Evolutionary conservation across 1,140 invertebrate genomes (phyloP), one percentile per base, ranked within the genome.

Genomic region (Nomia melanderi): DNA sequence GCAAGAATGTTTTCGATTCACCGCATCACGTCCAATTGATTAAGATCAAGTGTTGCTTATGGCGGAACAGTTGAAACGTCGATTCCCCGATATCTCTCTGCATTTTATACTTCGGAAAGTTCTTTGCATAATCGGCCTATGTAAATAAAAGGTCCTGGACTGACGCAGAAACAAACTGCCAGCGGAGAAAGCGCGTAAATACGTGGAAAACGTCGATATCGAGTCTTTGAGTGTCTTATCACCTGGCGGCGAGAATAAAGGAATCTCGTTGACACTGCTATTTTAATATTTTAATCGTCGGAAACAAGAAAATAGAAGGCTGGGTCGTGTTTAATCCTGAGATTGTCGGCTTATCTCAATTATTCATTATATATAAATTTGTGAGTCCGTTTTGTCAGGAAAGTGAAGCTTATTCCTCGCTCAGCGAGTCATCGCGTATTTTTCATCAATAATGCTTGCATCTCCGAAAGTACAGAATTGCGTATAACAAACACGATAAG

Each of bases 101-200:
- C 23, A 5, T 44, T 50, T 47, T n/a, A 33, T 44, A 29, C 4
- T 33, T 47, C 59, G 41, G 73, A 76, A 76, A 76, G 73, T 69
- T 60, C 39, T 67, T 75, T 69, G 65, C 73, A 69, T 59, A 47
- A 59, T 36, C 20, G 31, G 41, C 33, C 31, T 36, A 33, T 39
- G 64, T 41, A 76, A 75, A 75, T 75, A 29, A 76, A 69, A 69
- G 65, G 69, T 75, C 41, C 23, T 59, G 54, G 7, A 23, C 14
- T 29, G n/a, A 69, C 60, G 65, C 36, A 44, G 65, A 59, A n/a
- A 59, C 39, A 44, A 76, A 36, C 53, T 47, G n/a, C 44, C 9
- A 14, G n/a, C 27, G 67, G 73, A 69, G 73, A 76, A 76, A 76
- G 73, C 73, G 39, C 12, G 36, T 59, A 59, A 76, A 76, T 69